A percentile compares a stretch with the other conserved stretches of the same genome.
phyloP scores from a whole-genome alignment of 2,797 vertebrate genomes.

The Gastrophryne carolinensis region DNA sequence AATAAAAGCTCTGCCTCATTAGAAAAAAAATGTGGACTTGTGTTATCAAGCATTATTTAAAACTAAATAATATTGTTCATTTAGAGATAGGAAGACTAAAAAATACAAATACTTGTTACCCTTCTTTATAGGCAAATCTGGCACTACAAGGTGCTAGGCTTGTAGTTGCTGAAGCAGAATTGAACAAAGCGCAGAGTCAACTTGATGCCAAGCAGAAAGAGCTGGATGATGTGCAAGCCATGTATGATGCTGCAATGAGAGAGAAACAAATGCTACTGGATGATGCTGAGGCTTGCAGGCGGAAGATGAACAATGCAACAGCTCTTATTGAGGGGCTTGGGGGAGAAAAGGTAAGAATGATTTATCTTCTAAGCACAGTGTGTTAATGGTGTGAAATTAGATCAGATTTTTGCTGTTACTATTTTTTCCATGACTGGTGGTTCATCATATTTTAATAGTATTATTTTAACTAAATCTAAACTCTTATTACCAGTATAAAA shows the following conservation, averaged over 20 bases:
- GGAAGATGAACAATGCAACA: constrained; percentile 79
- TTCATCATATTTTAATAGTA: too few relatives aligned
- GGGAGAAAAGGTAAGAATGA: constrained; percentile 77
- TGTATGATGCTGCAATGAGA: constrained; percentile 76
- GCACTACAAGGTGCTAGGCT: constrained; percentile 76
- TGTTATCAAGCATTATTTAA: too few relatives aligned
- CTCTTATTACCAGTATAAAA: too few relatives aligned
- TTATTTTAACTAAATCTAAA: too few relatives aligned
- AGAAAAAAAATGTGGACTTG: too few relatives aligned
- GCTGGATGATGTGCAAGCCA: constrained; percentile 76
- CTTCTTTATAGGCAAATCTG: constrained; percentile 71
- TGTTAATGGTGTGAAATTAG: too few relatives aligned
- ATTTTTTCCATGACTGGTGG: too few relatives aligned
- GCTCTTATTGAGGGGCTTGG: constrained; percentile 78
- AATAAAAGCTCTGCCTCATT: too few relatives aligned
- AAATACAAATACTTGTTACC: not conserved
- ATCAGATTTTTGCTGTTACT: too few relatives aligned
- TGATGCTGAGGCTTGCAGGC: constrained; percentile 75
- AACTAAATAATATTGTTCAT: not conserved
- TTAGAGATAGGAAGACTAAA: not conserved
- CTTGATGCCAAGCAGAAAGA: constrained; percentile 78
- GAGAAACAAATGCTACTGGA: constrained; percentile 78
- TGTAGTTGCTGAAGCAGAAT: constrained; percentile 72
- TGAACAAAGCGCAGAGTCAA: constrained; percentile 73
- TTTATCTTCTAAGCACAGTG: too few relatives aligned